A percentile compares a stretch with the other conserved stretches of the same genome.
Conservation (phyloP, 1,140 invertebrate genomes). For the Trinorchestia longiramus region DNA sequence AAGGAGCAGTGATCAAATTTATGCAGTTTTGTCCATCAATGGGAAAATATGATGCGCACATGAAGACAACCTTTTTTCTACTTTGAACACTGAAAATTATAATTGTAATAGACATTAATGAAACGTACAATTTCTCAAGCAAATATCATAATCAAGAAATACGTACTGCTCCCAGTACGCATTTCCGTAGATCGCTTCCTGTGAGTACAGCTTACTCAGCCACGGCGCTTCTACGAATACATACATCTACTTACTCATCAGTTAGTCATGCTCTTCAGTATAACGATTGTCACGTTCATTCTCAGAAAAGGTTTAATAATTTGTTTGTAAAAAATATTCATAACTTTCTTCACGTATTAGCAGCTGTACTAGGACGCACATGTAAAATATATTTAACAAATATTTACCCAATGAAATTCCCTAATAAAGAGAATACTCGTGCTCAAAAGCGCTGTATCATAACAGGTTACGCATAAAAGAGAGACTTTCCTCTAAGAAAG, state of each 20-base stretch:
- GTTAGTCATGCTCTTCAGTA: not conserved
- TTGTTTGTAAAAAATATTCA: too few relatives aligned
- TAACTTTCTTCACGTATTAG: too few relatives aligned
- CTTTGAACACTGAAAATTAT: not conserved
- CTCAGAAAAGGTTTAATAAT: too few relatives aligned
- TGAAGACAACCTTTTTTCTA: not conserved
- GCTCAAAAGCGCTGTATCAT: too few relatives aligned
- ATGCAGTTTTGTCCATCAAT: not conserved
- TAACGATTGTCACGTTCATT: too few relatives aligned
- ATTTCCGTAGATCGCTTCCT: not conserved
- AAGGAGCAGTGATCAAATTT: not conserved
- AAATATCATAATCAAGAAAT: not conserved
- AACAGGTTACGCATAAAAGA: too few relatives aligned
- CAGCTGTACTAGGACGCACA: too few relatives aligned
- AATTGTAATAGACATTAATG: not conserved
- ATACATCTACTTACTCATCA: not conserved
- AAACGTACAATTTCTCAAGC: not conserved
- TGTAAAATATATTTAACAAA: too few relatives aligned
- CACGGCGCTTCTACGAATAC: not conserved
- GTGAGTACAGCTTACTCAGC: not conserved
- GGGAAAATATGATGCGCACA: too few relatives aligned
- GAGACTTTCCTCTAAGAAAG: too few relatives aligned
- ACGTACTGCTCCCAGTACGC: not conserved
- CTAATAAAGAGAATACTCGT: too few relatives aligned
- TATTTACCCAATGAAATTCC: too few relatives aligned